phyloP scores from a whole-genome alignment of 2,113 vertebrate species.

The Cinclus mexicanus region DNA sequence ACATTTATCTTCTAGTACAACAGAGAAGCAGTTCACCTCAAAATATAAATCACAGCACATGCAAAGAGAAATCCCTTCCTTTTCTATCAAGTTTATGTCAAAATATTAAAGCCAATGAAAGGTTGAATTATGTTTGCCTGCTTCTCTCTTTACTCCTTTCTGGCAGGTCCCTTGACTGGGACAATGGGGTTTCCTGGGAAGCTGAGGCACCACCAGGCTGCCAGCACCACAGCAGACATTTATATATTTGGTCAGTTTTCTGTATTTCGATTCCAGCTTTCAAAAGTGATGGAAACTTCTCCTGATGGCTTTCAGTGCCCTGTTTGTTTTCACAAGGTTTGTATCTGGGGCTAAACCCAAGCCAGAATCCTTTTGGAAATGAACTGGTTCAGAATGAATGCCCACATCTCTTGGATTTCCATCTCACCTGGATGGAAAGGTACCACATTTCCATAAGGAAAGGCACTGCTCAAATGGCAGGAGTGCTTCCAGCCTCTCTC shows the following conservation, averaged over 20 bases:
- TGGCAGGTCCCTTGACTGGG: neutral
- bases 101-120: neutral
- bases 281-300: neutral
- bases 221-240: rapidly evolving
- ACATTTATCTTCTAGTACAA: neutral
- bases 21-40: neutral
- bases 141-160: neutral
- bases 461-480: neutral
- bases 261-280: neutral
- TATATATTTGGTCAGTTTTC: neutral
- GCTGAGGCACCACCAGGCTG: rapidly evolving
- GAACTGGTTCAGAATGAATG: neutral
- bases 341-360: neutral
- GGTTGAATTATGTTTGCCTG: neutral
- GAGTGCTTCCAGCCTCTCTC: neutral
- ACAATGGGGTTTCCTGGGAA: neutral
- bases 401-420: neutral
- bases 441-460: neutral
- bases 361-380: neutral
- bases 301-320: neutral
- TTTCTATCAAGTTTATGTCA: neutral
- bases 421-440: neutral
- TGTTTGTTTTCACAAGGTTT: neutral
- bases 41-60: neutral
- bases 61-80: neutral